phyloP scores from a whole-genome alignment of 92 coral and sea anemone species.

The Bergia sp. region DNA sequence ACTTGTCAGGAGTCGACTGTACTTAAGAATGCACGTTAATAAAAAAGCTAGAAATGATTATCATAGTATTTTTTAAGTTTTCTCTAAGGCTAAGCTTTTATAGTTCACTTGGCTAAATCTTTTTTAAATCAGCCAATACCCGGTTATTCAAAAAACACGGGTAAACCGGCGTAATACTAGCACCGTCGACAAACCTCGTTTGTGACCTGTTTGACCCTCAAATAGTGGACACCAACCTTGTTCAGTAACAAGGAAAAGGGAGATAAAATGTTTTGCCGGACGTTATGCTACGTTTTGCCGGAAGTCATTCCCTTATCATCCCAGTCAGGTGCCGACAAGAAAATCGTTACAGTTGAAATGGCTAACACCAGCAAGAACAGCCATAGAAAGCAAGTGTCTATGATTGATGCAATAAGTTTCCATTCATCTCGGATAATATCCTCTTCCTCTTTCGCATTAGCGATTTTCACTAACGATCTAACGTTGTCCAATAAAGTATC shows the following conservation, averaged over 20 bases:
- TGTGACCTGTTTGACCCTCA: neutral
- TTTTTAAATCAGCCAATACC: neutral
- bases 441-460: conserved; percentile 76
- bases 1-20: too few species aligned
- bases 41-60: too few species aligned
- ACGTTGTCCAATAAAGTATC: conserved; percentile 75
- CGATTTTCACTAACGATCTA: conserved; percentile 73
- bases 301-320: neutral
- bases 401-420: conserved; percentile 91
- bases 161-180: neutral
- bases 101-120: neutral
- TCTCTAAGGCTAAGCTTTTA: too few species aligned
- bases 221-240: neutral
- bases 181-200: neutral
- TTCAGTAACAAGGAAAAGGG: neutral
- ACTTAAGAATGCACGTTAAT: too few species aligned
- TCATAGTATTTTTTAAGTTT: too few species aligned
- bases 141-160: neutral
- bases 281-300: neutral
- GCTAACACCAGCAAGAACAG: conserved; percentile 71
- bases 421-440: conserved; percentile 91
- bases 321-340: conserved; percentile 75
- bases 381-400: conserved; percentile 88
- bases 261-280: neutral
- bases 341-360: conserved; percentile 74